These are phyloP conservation scores for Leptinotarsa undecemlineata DNA, from an alignment of 1,140 invertebrate species.

Conservation along the genomic window DNA sequence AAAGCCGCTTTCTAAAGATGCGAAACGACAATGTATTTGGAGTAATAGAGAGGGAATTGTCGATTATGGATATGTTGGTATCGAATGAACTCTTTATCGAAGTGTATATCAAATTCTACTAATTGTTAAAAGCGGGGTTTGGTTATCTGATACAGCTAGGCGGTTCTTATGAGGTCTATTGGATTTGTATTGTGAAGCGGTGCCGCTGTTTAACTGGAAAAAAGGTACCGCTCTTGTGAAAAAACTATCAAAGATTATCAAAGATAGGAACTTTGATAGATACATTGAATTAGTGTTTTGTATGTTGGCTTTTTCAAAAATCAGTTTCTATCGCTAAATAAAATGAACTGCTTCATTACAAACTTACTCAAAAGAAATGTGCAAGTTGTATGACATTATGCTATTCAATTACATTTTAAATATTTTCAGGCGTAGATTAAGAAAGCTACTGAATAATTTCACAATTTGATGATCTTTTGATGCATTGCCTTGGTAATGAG, in stretches of 20 bases:
- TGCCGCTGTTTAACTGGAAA: not conserved
- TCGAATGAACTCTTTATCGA: slow-evolving; percentile 28
- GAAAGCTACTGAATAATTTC: no score
- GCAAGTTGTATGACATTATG: no score
- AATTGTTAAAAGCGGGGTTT: slow-evolving; percentile 26
- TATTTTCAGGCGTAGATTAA: no score
- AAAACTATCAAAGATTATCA: not conserved
- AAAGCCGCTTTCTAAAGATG: slow-evolving; percentile 22
- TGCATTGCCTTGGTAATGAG: no score
- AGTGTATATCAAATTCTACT: slow-evolving; percentile 25
- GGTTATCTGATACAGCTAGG: slow-evolving; percentile 26
- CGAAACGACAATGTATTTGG: slow-evolving; percentile 20
- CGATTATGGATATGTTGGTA: slow-evolving; percentile 26
- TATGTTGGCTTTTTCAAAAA: no score
- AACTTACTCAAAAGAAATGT: no score
- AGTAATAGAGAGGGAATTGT: slow-evolving; percentile 15
- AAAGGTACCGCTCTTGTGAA: not conserved
- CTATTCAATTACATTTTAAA: no score
- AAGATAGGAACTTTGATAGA: no score
- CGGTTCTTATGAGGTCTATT: slow-evolving; percentile 23
- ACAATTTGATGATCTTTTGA: no score
- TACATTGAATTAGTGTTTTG: no score
- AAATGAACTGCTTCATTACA: no score
- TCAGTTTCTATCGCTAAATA: no score
- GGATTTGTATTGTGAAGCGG: slow-evolving; percentile 20